Evolutionary conservation across 1,140 invertebrate genomes (phyloP), one percentile per base, ranked within the genome.

Genomic region (Nebria ingens): DNA sequence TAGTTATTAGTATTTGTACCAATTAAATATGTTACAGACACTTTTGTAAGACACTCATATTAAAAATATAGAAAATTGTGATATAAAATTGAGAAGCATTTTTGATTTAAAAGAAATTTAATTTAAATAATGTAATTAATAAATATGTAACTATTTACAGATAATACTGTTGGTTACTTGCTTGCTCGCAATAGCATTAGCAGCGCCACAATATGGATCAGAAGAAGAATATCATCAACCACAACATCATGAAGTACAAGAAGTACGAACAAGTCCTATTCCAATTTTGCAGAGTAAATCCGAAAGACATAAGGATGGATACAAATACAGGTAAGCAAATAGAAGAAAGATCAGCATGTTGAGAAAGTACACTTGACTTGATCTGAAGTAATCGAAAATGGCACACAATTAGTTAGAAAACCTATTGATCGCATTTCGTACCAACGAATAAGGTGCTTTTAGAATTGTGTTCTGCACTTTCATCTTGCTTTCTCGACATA

Each of bases 401-500:
- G 17, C 17, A 45, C 17, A 45, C 9, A 45, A 34, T 34, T 34
- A 34, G n/a, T 34, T 34, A 9, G n/a, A 34, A 34, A 34, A n/a
- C 6, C n/a, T 34, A 34, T n/a, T 9, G 25, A 34, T n/a, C 25
- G 25, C n/a, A 34, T n/a, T 34, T 34, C n/a, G 25, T 34, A 34
- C 25, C 25, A 34, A n/a, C 25, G 25, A 34, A 34, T 34, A 34
- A 9, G 25, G 25, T 34, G n/a, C 25, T 9, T 6, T 12, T 45
- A 45, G 17, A 45, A 45, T 17, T 45, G 9, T 11, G 15, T 45
- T 17, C 15, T 12, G 40, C 17, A 45, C 40, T 45, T 45, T 45
- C 40, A 17, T 12, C 40, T 45, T 45, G 40, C 40, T 45, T 45
- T 45, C 40, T 45, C 9, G 40, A 45, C 40, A 45, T 9, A 45